A percentile compares a stretch with the other conserved stretches of the same genome.
These are phyloP conservation scores for Pharmacophagus antenor DNA, from an alignment of 2,888 invertebrate genomes.

Conservation along the genomic window DNA sequence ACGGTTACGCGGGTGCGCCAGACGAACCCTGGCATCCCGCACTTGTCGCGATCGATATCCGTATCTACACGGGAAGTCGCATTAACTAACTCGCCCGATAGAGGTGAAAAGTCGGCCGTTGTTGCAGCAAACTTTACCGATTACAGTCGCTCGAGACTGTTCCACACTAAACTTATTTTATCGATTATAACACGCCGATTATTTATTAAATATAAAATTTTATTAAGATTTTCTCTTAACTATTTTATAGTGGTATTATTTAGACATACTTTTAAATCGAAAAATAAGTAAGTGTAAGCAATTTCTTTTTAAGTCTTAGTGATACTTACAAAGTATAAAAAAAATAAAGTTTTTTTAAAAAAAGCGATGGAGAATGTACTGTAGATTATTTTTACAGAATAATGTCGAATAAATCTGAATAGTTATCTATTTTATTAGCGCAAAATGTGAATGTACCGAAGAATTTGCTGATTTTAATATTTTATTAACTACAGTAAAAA, in stretches of 20 bases:
- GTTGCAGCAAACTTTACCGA: conserved; percentile 76
- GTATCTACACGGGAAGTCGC: conserved; percentile 70
- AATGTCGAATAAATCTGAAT: too few species aligned
- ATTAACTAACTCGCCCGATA: conserved; percentile 69
- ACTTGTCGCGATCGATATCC: conserved; percentile 75
- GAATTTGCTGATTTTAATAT: too few species aligned
- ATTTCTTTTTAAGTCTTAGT: too few species aligned
- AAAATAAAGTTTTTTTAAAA: too few species aligned
- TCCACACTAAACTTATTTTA: conserved; percentile 50
- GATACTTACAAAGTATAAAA: too few species aligned
- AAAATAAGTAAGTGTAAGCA: too few species aligned
- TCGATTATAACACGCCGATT: conserved; percentile 35
- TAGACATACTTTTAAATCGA: too few species aligned
- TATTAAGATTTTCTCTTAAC: conserved; percentile 22
- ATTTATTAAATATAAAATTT: conserved; percentile 29
- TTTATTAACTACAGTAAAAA: not conserved
- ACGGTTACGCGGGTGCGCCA: conserved; percentile 63
- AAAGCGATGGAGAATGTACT: too few species aligned
- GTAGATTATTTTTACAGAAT: too few species aligned
- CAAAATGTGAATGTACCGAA: too few species aligned
- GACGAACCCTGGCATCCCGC: conserved; percentile 75
- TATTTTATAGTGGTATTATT: conserved; percentile 13
- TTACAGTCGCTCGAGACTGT: conserved; percentile 62
- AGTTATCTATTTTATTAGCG: too few species aligned
- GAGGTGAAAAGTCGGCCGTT: conserved; percentile 74